A percentile compares a stretch with the other conserved stretches of the same genome.
phyloP scores from a whole-genome alignment of 1,140 invertebrate genomes.

The Caenorhabditis brenneri region DNA sequence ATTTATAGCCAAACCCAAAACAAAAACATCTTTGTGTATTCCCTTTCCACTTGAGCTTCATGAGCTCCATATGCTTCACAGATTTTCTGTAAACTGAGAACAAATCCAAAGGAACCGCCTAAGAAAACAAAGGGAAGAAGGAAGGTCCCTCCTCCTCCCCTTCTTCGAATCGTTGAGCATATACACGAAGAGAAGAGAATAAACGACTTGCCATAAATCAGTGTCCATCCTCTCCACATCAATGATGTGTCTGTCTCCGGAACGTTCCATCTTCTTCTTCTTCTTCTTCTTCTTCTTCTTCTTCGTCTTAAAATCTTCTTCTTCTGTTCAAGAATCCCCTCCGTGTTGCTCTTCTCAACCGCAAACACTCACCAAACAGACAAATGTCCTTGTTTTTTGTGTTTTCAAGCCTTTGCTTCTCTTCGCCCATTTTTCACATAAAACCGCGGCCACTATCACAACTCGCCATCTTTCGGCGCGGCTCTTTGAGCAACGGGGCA shows the following conservation, averaged over 20 bases:
- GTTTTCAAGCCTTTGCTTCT: not conserved
- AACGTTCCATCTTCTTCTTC: constrained; percentile 35
- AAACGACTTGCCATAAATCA: constrained; percentile 32
- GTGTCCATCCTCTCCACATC: constrained; percentile 11
- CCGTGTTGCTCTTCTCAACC: not conserved
- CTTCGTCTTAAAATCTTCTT: not conserved
- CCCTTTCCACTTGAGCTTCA: too few relatives aligned
- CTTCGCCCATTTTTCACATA: constrained; percentile 31
- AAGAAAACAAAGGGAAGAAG: not conserved
- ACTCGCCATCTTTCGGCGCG: not conserved
- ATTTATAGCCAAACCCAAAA: too few relatives aligned
- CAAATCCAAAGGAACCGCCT: not conserved
- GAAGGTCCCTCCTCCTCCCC: not conserved
- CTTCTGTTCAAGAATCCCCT: constrained; percentile 18
- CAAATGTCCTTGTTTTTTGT: constrained; percentile 1
- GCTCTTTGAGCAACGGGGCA: not conserved
- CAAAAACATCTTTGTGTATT: too few relatives aligned
- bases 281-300: too few relatives aligned
- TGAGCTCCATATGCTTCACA: not conserved
- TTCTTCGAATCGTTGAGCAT: not conserved
- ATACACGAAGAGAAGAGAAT: not conserved
- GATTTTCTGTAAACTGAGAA: not conserved
- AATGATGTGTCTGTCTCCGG: not conserved
- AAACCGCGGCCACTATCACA: constrained; percentile 29
- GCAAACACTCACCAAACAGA: not conserved